These are phyloP conservation scores for Antechinus stuartii DNA, from an alignment of 2,113 vertebrate species.

Conservation along the genomic window DNA sequence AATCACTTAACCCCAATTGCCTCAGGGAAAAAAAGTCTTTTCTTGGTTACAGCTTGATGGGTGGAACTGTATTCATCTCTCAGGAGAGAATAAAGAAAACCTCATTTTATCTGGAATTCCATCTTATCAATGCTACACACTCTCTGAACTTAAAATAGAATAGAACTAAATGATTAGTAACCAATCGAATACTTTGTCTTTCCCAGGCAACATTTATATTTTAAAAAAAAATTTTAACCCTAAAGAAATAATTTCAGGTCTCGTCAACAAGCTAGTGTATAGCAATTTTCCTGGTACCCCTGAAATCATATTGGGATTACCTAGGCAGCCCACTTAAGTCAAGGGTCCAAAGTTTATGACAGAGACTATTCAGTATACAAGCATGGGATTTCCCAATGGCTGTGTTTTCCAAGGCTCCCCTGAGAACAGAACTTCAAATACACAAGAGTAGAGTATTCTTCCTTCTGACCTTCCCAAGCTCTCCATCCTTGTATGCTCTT, in stretches of 20 bases:
- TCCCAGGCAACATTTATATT: not conserved
- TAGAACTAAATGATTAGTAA: not conserved
- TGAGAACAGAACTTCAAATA: not conserved
- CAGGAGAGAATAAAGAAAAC: not conserved
- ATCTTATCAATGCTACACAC: not conserved
- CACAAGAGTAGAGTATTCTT: not conserved
- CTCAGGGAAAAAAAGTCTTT: not conserved
- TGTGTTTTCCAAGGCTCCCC: not conserved
- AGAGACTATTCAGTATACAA: not conserved
- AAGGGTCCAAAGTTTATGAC: no score
- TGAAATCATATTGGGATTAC: not conserved
- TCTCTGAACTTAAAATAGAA: not conserved
- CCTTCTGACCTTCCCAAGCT: not conserved
- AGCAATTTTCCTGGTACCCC: not conserved
- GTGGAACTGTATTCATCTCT: not conserved
- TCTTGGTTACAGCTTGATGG: not conserved
- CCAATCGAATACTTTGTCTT: not conserved
- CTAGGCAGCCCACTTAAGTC: not conserved
- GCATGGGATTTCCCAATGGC: not conserved
- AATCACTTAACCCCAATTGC: no score
- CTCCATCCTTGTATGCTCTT: not conserved
- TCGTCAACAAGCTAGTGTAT: not conserved
- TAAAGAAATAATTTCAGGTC: not conserved
- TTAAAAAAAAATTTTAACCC: not conserved
- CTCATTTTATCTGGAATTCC: not conserved